Base-by-base conservation (phyloP, 2,113 vertebrate species). In the Trochalopteron elliotii region DNA sequence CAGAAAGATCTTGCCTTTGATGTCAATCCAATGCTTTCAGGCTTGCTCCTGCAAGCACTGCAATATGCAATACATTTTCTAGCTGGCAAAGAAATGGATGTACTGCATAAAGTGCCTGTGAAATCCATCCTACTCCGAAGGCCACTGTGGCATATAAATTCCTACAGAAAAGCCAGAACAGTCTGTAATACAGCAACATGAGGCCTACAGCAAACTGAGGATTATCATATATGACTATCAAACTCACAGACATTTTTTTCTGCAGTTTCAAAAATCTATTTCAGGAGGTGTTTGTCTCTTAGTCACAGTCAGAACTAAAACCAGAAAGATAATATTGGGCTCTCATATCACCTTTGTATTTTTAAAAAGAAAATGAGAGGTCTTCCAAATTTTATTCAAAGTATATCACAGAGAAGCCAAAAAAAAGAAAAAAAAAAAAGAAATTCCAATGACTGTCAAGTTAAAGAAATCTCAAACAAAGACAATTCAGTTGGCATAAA, bases 1-100 rank as follows among this genome's bases (percentile, higher is more conserved):
- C 33, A 83, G 85, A 95, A 83, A 90, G 82, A 74, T 85, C 40
- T 78, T 47, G 82, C 44, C 93, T 97, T 96, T 97, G 94, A 97
- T 95, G 87, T 90, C 71, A 95, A 60, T 95, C 96, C 95, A 96
- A 44, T 30, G 44, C 60, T 83, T 90, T 94, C 92, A 68, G 82
- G 59, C 87, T 92, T 96, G 90, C 87, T 97, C 68, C 91, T 93
- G 89, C 90, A 91, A 94, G 87, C 71, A 90, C 25, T 86, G 61
- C 63, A 90, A 53, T 63, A 79, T 44, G 82, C 47, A 83, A 59
- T 70, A 88, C 31, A 78, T 94, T 88, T 93, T 88, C 71, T 93
- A 77, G 61, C 75, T 88, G 81, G 90, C 83, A 95, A 83, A 95
- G 85, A 74, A 83, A 75, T 0, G 4, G 31, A 60, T 39, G 5